These are phyloP conservation scores for Pseudopleuronectes americanus DNA, from an alignment of 2,797 vertebrate genomes.

Conservation along the genomic window DNA sequence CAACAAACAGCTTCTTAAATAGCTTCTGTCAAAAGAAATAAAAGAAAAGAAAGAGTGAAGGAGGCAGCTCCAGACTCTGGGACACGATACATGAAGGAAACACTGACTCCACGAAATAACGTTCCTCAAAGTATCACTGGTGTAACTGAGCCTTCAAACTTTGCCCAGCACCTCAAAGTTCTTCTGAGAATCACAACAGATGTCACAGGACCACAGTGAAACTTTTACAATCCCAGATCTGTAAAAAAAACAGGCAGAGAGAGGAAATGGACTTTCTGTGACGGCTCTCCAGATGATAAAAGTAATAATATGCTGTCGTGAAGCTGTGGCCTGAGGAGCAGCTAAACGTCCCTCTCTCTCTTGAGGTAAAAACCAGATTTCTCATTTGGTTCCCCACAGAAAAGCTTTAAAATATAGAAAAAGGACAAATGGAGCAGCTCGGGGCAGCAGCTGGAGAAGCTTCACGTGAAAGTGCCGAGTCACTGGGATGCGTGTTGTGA, in stretches of 20 bases:
- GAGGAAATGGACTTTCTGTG: conserved; percentile 31
- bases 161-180: too few species aligned
- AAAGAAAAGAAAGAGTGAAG: not conserved
- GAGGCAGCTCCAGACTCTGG: not conserved
- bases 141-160: too few species aligned
- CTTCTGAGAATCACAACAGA: not conserved
- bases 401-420: conserved; percentile 29
- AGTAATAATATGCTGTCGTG: conserved; percentile 63
- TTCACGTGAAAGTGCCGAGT: conserved; percentile 32
- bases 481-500: conserved; percentile 37
- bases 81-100: not conserved
- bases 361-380: conserved; percentile 54
- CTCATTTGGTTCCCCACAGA: conserved; percentile 65
- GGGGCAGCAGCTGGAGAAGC: conserved; percentile 32
- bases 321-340: conserved; percentile 43
- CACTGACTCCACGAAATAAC: too few species aligned
- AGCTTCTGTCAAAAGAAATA: conserved; percentile 16
- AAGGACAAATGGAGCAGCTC: conserved; percentile 54
- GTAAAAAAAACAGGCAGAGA: conserved; percentile 12
- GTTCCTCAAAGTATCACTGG: too few species aligned
- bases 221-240: conserved; percentile 9
- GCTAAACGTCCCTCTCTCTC: conserved; percentile 48
- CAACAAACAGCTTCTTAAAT: conserved; percentile 9
- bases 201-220: not conserved
- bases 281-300: conserved; percentile 60